Base-by-base conservation (phyloP, 2,888 invertebrate genomes). In the Leucophenga montana region DNA sequence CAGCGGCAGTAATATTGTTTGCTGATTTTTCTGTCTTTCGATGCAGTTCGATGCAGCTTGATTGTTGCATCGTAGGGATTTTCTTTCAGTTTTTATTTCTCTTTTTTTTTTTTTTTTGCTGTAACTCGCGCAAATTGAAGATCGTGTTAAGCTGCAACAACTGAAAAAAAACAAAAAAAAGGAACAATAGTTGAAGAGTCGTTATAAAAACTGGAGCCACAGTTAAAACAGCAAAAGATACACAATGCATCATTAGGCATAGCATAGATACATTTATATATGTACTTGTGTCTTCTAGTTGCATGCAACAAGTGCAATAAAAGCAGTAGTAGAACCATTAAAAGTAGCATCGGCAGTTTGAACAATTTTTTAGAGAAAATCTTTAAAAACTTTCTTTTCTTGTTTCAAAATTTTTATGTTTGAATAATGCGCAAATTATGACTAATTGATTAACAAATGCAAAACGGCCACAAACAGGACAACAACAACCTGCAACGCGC, bases 361-460 rank as follows among this genome's bases (percentile, higher is more conserved):
- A 5, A 8, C 5, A 39, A 39, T 39, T 3, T 39, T 5, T 8
- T 3, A 39, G 39, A 5, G 39, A 39, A 39, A 39, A 8, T 1
- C 39, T 39, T 39, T 39, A 1, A 5, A 8, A 39, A 39, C 39
- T 39, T 39, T 39, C 39, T 39, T 27, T 27, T 3, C 39, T 39
- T 39, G 27, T 39, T 39, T 39, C 9, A 8, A 39, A 39, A n/a
- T n/a, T n/a, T 39, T 39, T 39, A 39, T 39, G 39, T n/a, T n/a
- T n/a, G 9, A 39, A 39, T 1, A 56, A 69, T 22, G 67, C 83
- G 80, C 78, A 80, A 84, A 80, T 82, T 82, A 78, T 82, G 84
- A 82, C 84, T 85, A 85, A 82, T 82, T 85, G 85, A 82, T 78
- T 77, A 75, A 78, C 82, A 83, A 83, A 80, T 83, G 77, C 71